A percentile compares a stretch with the other conserved stretches of the same genome.
These are phyloP conservation scores for Mastomys natalensis DNA, from an alignment of 2,113 vertebrate species.

Conservation along the genomic window DNA sequence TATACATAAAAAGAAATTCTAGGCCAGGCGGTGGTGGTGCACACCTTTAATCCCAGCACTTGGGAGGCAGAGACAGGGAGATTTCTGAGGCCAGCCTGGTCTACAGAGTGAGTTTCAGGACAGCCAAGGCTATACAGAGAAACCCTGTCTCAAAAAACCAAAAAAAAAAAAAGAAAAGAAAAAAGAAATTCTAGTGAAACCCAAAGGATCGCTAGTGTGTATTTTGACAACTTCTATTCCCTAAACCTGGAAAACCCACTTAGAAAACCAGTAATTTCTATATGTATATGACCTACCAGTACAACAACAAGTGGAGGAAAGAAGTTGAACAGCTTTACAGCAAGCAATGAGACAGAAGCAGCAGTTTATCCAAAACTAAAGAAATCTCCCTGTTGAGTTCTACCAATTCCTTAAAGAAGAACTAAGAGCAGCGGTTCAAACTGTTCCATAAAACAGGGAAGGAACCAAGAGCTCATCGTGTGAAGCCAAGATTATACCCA, in stretches of 20 bases:
- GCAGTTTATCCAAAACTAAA: neutral
- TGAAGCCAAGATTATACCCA: neutral
- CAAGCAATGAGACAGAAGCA: neutral
- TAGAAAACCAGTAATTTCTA: neutral
- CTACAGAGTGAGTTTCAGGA: no score
- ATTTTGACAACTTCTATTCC: neutral
- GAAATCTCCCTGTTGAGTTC: neutral
- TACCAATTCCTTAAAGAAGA: neutral
- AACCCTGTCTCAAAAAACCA: no score
- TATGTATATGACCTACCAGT: neutral
- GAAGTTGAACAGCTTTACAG: no score
- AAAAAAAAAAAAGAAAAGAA: no score
- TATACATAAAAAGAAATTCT: neutral
- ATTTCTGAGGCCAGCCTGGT: no score
- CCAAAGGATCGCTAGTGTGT: neutral
- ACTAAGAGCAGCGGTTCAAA: neutral
- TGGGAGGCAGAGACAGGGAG: no score
- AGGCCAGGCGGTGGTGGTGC: no score
- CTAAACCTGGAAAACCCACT: neutral
- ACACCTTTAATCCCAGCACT: no score
- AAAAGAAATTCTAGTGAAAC: neutral
- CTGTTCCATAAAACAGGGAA: neutral
- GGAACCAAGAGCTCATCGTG: neutral
- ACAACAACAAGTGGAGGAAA: neutral
- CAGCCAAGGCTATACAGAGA: no score